Evolutionary conservation across 2,888 invertebrate species (phyloP).

Genomic region (Scaptodrosophila latifasciaeformis): DNA sequence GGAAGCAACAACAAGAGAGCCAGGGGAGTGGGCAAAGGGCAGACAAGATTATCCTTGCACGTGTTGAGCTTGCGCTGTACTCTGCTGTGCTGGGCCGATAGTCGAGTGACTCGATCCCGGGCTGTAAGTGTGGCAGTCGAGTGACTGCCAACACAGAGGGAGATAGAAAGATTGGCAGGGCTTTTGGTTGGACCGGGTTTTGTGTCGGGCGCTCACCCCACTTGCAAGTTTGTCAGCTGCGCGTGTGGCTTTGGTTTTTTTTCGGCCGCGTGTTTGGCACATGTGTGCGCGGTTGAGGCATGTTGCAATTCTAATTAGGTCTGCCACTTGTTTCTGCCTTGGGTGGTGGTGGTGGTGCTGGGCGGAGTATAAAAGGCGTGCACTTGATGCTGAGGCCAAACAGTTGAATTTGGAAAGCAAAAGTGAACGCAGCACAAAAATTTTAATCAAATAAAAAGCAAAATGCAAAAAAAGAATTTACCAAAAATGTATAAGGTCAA

Average conservation of each 20-base stretch:
- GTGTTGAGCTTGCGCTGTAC: constrained; percentile 66
- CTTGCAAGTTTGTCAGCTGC: not conserved
- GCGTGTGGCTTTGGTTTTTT: constrained; percentile 30
- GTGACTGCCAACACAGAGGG: constrained; percentile 14
- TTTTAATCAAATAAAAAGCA: constrained; percentile 8
- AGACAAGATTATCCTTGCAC: constrained; percentile 63
- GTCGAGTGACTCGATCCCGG: constrained; percentile 27
- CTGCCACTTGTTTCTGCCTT: constrained; percentile 14
- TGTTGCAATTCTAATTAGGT: constrained; percentile 39
- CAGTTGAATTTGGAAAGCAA: constrained; percentile 52
- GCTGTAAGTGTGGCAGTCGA: constrained; percentile 61
- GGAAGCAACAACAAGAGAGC: constrained; percentile 33
- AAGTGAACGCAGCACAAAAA: constrained; percentile 33
- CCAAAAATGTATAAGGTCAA: constrained; percentile 48
- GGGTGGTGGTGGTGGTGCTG: constrained; percentile 21
- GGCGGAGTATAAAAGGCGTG: constrained; percentile 52
- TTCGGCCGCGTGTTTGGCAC: constrained; percentile 52
- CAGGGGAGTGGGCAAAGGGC: constrained; percentile 36
- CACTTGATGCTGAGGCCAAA: constrained; percentile 38
- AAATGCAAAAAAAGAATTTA: not conserved
- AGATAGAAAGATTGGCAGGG: too few relatives aligned
- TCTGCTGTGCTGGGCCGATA: constrained; percentile 8
- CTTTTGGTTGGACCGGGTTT: not conserved
- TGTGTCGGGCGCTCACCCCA: not conserved
- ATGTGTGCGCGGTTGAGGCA: constrained; percentile 58